Conservation (phyloP, 1,140 invertebrate genomes). For the Polypedilum vanderplanki region DNA sequence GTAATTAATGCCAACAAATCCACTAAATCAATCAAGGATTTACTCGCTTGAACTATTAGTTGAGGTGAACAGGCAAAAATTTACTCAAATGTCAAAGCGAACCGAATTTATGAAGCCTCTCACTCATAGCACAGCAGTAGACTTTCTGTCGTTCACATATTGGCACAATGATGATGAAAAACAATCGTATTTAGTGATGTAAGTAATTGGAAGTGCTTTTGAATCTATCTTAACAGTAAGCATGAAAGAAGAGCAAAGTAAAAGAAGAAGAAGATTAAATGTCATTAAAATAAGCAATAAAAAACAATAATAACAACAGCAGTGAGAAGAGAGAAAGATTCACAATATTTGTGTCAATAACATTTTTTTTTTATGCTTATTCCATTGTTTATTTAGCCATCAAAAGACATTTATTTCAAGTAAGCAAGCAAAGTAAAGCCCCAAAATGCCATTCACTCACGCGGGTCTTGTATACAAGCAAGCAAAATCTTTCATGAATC, state of each 20-base stretch:
- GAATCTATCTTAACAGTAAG: not conserved
- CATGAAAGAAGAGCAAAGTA: not conserved
- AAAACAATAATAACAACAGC: too few relatives aligned
- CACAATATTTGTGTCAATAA: constrained; percentile 19
- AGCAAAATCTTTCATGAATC: not conserved
- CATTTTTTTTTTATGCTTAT: constrained; percentile 8
- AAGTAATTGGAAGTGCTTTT: not conserved
- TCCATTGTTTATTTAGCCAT: constrained; percentile 13
- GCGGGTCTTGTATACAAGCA: not conserved
- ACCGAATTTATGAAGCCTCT: too few relatives aligned
- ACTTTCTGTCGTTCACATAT: too few relatives aligned
- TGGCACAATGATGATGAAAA: not conserved
- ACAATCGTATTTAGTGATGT: constrained; percentile 4
- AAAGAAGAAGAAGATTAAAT: not conserved
- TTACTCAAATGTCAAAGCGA: too few relatives aligned
- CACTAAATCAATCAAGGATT: not conserved
- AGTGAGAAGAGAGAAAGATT: not conserved
- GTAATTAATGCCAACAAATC: not conserved
- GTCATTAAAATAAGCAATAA: too few relatives aligned
- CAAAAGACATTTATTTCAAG: constrained; percentile 3
- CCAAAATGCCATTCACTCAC: not conserved
- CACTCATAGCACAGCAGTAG: too few relatives aligned
- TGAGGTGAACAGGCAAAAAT: too few relatives aligned
- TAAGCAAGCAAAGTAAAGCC: not conserved
- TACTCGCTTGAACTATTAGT: not conserved